These are phyloP conservation scores for Mechanitis messenoides DNA, from an alignment of 2,888 invertebrate species.

Conservation along the genomic window DNA sequence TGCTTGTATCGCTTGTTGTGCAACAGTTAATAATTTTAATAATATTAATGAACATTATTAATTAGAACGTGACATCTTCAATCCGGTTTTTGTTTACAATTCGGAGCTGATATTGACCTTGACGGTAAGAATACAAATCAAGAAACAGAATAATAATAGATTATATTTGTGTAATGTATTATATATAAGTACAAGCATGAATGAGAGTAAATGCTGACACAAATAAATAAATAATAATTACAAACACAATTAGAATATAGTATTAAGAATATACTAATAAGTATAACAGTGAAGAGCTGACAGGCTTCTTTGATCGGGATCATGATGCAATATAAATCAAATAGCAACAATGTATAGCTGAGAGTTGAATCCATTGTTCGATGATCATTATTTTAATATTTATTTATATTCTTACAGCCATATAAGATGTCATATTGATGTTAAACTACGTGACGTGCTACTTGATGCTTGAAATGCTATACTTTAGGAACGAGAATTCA, in stretches of 20 bases:
- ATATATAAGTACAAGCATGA: slow-evolving; percentile 5
- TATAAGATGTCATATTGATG: background rate
- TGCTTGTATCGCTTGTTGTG: slow-evolving; percentile 12
- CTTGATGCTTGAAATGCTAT: background rate
- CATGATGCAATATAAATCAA: slow-evolving; percentile 6
- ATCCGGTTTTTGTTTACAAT: slow-evolving; percentile 67
- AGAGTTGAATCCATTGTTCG: slow-evolving; percentile 15
- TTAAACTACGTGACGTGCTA: slow-evolving; percentile 1
- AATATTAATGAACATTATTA: slow-evolving; percentile 52
- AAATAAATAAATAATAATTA: too few relatives aligned
- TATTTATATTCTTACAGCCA: slow-evolving; percentile 9
- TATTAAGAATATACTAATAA: too few relatives aligned
- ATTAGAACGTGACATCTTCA: slow-evolving; percentile 56
- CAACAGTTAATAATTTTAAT: slow-evolving; percentile 34
- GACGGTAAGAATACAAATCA: slow-evolving; percentile 52
- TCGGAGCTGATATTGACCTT: slow-evolving; percentile 56
- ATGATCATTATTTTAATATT: slow-evolving; percentile 8
- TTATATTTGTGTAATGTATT: slow-evolving; percentile 8
- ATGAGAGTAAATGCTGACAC: background rate
- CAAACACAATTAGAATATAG: too few relatives aligned
- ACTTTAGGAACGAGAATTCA: background rate
- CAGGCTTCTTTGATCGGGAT: background rate
- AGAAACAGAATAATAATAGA: slow-evolving; percentile 16
- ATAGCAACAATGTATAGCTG: slow-evolving; percentile 8
- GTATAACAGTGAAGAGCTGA: too few relatives aligned